A percentile compares a stretch with the other conserved stretches of the same genome.
Evolutionary conservation across 2,113 vertebrate species (phyloP).

Genomic region (Calidris pugnax): DNA sequence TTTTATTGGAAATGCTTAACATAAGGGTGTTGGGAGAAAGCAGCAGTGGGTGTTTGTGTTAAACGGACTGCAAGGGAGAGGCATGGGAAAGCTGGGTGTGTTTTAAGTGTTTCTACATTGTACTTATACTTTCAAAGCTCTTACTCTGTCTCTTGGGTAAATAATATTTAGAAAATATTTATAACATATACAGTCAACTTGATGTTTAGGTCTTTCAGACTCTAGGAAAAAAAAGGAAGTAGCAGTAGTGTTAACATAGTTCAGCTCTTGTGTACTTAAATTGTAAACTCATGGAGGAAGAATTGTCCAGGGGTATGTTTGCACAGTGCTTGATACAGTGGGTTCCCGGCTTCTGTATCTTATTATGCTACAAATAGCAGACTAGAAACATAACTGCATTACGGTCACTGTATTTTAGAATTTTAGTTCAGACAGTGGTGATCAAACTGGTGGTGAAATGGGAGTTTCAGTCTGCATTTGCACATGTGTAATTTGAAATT

Average conservation of each 20-base stretch:
- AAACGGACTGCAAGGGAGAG: background rate
- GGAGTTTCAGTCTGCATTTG: slow-evolving; percentile 19
- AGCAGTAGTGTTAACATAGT: slow-evolving; percentile 33
- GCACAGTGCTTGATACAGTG: background rate
- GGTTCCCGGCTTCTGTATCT: slow-evolving; percentile 40
- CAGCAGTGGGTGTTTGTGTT: background rate
- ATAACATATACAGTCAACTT: slow-evolving; percentile 27
- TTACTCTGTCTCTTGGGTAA: slow-evolving; percentile 3
- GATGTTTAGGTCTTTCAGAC: slow-evolving; percentile 40
- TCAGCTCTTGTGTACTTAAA: slow-evolving; percentile 32
- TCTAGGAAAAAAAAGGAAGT: background rate
- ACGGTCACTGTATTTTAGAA: slow-evolving; percentile 25
- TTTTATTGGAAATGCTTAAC: background rate
- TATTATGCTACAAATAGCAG: slow-evolving; percentile 34
- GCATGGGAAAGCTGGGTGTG: background rate
- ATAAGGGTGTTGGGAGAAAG: background rate
- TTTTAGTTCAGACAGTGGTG: slow-evolving; percentile 4
- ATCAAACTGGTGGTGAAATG: slow-evolving; percentile 25
- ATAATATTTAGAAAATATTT: slow-evolving; percentile 56
- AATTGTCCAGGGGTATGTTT: background rate
- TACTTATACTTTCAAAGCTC: slow-evolving; percentile 3
- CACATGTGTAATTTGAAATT: slow-evolving; percentile 36
- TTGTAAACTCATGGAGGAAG: slow-evolving; percentile 43
- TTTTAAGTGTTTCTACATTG: background rate
- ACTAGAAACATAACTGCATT: slow-evolving; percentile 18